These are phyloP conservation scores for Echiichthys vipera DNA, from an alignment of 2,797 vertebrate species.

Conservation along the genomic window DNA sequence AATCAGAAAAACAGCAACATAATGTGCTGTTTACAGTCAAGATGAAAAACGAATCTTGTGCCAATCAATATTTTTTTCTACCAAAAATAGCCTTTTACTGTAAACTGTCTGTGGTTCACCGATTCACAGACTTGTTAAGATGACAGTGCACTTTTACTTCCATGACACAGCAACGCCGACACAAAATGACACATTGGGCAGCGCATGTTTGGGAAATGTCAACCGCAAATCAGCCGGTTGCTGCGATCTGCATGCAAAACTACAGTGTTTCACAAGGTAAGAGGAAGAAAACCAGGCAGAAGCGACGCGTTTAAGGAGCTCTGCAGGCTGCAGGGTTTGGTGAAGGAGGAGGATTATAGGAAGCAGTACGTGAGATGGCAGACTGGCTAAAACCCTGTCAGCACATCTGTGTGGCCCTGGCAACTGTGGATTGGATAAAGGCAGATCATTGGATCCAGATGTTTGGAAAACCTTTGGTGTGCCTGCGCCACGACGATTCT, in stretches of 20 bases:
- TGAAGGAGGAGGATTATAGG: conserved; percentile 43
- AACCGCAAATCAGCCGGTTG: conserved; percentile 54
- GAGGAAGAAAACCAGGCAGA: conserved; percentile 1
- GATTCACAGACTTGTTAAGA: conserved; percentile 63
- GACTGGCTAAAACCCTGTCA: conserved; percentile 68
- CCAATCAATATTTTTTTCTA: conserved; percentile 21
- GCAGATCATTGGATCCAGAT: conserved; percentile 71
- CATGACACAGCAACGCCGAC: conserved; percentile 54
- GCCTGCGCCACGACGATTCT: conserved; percentile 33
- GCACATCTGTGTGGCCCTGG: conserved; percentile 79
- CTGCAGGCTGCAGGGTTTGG: conserved; percentile 37
- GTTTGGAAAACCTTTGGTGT: conserved; percentile 55
- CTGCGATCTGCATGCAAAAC: conserved; percentile 35
- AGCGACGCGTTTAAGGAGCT: conserved; percentile 26
- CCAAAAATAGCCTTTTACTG: conserved; percentile 49
- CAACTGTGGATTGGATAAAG: conserved; percentile 53
- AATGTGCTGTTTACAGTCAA: conserved; percentile 30
- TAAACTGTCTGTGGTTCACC: conserved; percentile 62
- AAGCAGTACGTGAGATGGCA: conserved; percentile 64
- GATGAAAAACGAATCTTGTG: conserved; percentile 28
- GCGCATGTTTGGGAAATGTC: conserved; percentile 59
- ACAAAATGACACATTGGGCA: conserved; percentile 55
- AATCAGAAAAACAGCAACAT: neutral
- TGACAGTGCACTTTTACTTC: conserved; percentile 62
- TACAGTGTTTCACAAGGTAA: conserved; percentile 30